A percentile compares a stretch with the other conserved stretches of the same genome.
Evolutionary conservation across 2,888 invertebrate genomes (phyloP).

Genomic region (Coelopa pilipes): DNA sequence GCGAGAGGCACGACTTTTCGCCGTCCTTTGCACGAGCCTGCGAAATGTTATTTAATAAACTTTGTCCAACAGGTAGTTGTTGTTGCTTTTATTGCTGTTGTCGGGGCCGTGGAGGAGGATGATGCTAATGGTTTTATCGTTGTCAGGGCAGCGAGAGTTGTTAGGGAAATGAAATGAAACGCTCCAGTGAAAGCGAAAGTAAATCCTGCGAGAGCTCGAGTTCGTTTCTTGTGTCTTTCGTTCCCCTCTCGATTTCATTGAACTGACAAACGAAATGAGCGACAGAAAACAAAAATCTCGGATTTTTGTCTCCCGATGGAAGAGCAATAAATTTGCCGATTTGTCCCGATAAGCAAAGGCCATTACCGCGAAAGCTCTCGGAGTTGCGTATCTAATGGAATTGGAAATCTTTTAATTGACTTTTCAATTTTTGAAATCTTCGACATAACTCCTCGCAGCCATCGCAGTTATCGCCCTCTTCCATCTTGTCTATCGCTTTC

Average conservation of each 20-base stretch:
- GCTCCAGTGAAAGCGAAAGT: background rate
- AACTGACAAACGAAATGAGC: background rate
- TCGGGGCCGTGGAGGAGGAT: background rate
- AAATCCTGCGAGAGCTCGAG: background rate
- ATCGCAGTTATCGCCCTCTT: background rate
- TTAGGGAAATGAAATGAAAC: too few species aligned
- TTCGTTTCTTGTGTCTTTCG: conserved; percentile 18
- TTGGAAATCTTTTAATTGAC: conserved; percentile 19
- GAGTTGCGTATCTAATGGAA: conserved; percentile 1
- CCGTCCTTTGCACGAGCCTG: conserved; percentile 20
- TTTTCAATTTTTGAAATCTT: conserved; percentile 12
- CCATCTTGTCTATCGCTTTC: background rate
- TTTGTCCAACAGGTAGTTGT: conserved; percentile 26
- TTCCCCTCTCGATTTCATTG: background rate
- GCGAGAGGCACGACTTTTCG: conserved; percentile 19
- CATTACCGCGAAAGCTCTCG: background rate
- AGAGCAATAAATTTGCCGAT: conserved; percentile 1
- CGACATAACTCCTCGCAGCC: conserved; percentile 9
- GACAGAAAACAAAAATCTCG: background rate
- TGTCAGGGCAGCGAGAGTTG: background rate
- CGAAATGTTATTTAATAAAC: conserved; percentile 32
- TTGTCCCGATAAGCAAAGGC: background rate
- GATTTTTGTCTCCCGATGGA: background rate
- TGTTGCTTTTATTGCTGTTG: conserved; percentile 7
- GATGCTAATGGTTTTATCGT: background rate